Percentiles rank a stretch among this genome's conserved stretches.
Conservation (phyloP, 2,888 invertebrate genomes). For the Lathronympha strigana region DNA sequence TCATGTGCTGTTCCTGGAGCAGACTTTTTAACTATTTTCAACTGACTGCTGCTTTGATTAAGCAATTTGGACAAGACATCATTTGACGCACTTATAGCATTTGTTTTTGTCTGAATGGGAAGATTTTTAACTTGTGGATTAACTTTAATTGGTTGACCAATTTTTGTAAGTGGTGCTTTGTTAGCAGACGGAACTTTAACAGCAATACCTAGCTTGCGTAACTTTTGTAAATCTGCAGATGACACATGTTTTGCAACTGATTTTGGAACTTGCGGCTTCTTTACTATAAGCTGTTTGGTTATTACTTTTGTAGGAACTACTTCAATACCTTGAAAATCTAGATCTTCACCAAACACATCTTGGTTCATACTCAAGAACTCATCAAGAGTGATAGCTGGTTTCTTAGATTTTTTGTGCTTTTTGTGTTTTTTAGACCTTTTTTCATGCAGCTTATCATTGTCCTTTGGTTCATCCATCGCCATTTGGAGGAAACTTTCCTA, state of each 20-base stretch:
- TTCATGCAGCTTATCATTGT: conserved; percentile 49
- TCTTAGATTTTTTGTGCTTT: conserved; percentile 78
- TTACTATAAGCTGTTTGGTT: conserved; percentile 66
- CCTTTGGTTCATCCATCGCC: conserved; percentile 63
- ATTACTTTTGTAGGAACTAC: conserved; percentile 75
- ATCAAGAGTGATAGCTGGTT: conserved; percentile 75
- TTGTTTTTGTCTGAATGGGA: conserved; percentile 44
- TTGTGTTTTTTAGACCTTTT: conserved; percentile 74
- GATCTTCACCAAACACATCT: conserved; percentile 78
- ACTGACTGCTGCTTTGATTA: conserved; percentile 72
- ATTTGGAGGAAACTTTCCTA: conserved; percentile 73
- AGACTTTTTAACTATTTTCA: conserved; percentile 71
- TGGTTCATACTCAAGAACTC: conserved; percentile 80
- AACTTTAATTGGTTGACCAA: conserved; percentile 41
- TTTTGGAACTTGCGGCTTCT: conserved; percentile 51
- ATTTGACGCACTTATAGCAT: conserved; percentile 55
- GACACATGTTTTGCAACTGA: conserved; percentile 52
- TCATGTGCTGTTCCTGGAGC: conserved; percentile 47
- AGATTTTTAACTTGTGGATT: conserved; percentile 44
- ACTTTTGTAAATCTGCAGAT: conserved; percentile 65
- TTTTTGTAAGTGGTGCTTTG: conserved; percentile 43
- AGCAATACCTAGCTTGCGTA: conserved; percentile 73
- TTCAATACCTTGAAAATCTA: conserved; percentile 76
- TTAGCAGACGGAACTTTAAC: conserved; percentile 64
- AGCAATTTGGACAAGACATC: conserved; percentile 72